Percentiles rank a stretch among this genome's conserved stretches.
phyloP scores from a whole-genome alignment of 2,113 vertebrate species.

The Tiliqua scincoides region DNA sequence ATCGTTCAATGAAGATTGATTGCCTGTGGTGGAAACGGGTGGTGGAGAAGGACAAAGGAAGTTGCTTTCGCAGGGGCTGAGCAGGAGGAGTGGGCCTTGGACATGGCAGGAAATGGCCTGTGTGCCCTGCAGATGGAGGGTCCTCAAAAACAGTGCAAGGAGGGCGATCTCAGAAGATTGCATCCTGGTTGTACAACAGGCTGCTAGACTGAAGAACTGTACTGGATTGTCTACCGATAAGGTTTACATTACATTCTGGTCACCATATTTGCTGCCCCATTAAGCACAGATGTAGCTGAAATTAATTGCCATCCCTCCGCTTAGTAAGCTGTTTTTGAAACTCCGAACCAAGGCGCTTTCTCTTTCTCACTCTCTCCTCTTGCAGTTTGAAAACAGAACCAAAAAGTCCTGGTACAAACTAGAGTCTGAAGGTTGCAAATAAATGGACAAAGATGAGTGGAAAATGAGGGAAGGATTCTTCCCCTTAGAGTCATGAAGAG shows the following conservation, averaged over 20 bases:
- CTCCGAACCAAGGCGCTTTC: not conserved
- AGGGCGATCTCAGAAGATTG: not conserved
- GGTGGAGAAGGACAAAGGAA: conserved; percentile 70
- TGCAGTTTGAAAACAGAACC: not conserved
- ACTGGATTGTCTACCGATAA: conserved; percentile 24
- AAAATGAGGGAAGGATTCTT: not conserved
- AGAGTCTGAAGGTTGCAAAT: conserved; percentile 11
- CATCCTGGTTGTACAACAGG: conserved; percentile 16
- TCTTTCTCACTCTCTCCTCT: not conserved
- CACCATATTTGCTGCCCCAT: not conserved
- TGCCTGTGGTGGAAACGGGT: conserved; percentile 50
- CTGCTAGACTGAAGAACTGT: not conserved
- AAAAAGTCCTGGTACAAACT: not conserved
- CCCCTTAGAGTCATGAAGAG: not conserved
- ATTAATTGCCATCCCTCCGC: not conserved
- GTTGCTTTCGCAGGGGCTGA: conserved; percentile 33
- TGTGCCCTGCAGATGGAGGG: conserved; percentile 9
- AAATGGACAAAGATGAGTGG: not conserved
- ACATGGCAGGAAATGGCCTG: conserved; percentile 37
- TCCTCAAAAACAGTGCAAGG: conserved; percentile 11
- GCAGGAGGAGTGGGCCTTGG: not conserved
- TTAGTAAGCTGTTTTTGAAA: not conserved
- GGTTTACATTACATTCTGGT: fast-evolving
- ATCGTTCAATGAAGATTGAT: conserved; percentile 64
- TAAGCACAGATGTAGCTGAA: conserved; percentile 6